Conservation (phyloP, 2,888 invertebrate genomes). For the Clostera curtula region DNA sequence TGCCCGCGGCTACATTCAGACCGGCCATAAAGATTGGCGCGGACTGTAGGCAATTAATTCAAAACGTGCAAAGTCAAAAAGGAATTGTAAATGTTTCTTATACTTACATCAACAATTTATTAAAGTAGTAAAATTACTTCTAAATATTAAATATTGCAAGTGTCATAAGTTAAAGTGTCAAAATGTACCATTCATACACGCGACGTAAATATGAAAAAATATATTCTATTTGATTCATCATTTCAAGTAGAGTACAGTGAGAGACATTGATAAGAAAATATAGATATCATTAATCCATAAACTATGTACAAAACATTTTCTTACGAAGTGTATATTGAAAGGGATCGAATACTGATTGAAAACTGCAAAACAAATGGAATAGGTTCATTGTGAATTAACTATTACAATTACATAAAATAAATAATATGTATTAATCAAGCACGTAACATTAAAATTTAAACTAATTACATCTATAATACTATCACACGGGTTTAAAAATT, state of each 20-base stretch:
- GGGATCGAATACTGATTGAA: conserved; percentile 54
- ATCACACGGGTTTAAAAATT: conserved; percentile 37
- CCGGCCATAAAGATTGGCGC: no score
- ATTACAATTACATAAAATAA: conserved; percentile 17
- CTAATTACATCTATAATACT: conserved; percentile 36
- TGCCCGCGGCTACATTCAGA: no score
- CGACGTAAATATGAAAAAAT: conserved; percentile 53
- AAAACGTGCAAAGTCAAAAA: conserved; percentile 25
- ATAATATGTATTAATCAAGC: conserved; percentile 22
- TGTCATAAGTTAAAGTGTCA: conserved; percentile 55
- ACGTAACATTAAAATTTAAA: conserved; percentile 24
- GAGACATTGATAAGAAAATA: conserved; percentile 58
- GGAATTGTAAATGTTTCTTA: conserved; percentile 23
- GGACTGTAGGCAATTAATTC: conserved; percentile 10
- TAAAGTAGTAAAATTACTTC: conserved; percentile 20
- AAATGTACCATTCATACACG: conserved; percentile 22
- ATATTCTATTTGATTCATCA: conserved; percentile 49
- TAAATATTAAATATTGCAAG: conserved; percentile 59
- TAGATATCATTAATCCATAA: conserved; percentile 44
- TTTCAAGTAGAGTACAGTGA: conserved; percentile 39
- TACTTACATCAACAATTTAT: conserved; percentile 52
- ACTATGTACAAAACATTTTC: conserved; percentile 47
- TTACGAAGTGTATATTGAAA: conserved; percentile 26
- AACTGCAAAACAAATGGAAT: conserved; percentile 35
- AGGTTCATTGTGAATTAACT: conserved; percentile 18